phyloP scores from a whole-genome alignment of 2,797 vertebrate genomes.

The Lepus oiostolus region DNA sequence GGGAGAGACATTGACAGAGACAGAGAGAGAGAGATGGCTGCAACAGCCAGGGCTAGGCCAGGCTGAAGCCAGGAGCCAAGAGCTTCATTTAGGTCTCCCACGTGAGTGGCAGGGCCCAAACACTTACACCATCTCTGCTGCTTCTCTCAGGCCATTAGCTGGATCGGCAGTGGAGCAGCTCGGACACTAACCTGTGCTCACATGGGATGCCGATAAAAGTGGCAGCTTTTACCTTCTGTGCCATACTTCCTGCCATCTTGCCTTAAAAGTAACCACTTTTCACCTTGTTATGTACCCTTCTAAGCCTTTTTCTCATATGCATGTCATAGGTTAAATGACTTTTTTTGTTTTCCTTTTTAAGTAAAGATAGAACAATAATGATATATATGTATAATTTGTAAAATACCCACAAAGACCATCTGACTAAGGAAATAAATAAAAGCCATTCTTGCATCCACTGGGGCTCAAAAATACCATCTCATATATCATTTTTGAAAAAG shows the following conservation, averaged over 20 bases:
- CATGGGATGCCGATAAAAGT: too few species aligned
- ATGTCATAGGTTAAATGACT: neutral
- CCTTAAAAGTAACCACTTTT: neutral
- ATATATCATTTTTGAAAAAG: neutral
- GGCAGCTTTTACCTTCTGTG: too few species aligned
- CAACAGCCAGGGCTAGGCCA: too few species aligned
- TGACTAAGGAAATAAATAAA: conserved; percentile 12
- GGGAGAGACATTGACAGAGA: too few species aligned
- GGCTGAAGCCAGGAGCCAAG: too few species aligned
- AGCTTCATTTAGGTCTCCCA: too few species aligned
- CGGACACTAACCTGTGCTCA: too few species aligned
- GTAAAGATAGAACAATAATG: neutral
- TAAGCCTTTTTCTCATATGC: neutral
- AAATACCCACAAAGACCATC: neutral
- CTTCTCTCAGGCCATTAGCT: too few species aligned
- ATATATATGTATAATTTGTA: neutral
- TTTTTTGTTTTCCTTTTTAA: conserved; percentile 8
- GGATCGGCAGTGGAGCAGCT: too few species aligned
- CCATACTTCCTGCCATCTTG: neutral
- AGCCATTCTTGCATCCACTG: neutral
- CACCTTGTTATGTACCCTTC: conserved; percentile 9
- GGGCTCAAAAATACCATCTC: neutral
- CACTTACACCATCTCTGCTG: too few species aligned
- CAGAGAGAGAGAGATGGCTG: too few species aligned
- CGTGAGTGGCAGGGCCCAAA: too few species aligned